Conservation (phyloP, 2,888 invertebrate genomes). For the Chrysomela aeneicollis region DNA sequence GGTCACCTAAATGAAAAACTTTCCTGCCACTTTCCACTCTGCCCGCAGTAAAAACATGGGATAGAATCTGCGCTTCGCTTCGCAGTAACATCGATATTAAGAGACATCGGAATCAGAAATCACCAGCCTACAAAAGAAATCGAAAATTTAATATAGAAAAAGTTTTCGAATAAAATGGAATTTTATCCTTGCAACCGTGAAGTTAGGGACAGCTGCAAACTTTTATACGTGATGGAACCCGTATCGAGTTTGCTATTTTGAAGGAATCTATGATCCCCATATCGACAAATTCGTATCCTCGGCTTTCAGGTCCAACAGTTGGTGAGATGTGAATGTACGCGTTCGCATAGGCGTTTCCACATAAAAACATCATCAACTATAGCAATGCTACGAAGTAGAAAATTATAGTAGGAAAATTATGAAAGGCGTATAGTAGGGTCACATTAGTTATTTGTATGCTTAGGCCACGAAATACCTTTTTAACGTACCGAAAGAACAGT, state of each 20-base stretch:
- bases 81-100: slow-evolving; percentile 26
- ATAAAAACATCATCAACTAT: no score
- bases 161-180: slow-evolving; percentile 32
- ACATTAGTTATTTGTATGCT: no score
- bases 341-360: neutral
- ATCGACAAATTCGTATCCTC: slow-evolving; percentile 14
- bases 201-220: slow-evolving; percentile 28
- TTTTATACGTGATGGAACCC: slow-evolving; percentile 28
- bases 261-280: slow-evolving; percentile 28
- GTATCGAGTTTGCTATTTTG: slow-evolving; percentile 31
- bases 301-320: slow-evolving; percentile 34
- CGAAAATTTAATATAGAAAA: slow-evolving; percentile 33
- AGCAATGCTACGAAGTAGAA: no score
- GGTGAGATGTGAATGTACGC: slow-evolving; percentile 9
- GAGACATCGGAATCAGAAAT: slow-evolving; percentile 24
- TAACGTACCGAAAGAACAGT: no score
- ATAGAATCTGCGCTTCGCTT: slow-evolving; percentile 15
- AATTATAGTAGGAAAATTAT: no score
- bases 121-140: slow-evolving; percentile 24
- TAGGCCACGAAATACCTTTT: no score
- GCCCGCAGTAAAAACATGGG: slow-evolving; percentile 11
- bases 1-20: neutral
- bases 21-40: slow-evolving; percentile 2
- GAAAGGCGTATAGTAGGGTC: no score
- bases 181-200: slow-evolving; percentile 26